Evolutionary conservation across 1,140 invertebrate species (phyloP), one percentile per base, ranked within the genome.

Genomic region (Drosophila guanche): DNA sequence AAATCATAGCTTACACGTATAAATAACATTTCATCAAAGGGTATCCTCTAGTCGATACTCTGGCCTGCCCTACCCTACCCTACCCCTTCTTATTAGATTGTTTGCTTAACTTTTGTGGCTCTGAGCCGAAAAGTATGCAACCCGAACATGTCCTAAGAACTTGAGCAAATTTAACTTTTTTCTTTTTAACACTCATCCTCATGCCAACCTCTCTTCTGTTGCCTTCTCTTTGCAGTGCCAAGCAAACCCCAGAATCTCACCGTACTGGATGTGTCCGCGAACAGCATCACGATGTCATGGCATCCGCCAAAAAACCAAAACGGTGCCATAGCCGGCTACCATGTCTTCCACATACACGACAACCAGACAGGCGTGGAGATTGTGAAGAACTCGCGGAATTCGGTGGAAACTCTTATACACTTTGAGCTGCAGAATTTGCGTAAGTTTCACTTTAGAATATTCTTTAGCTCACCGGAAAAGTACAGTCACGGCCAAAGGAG

Each of bases 211-310:
- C 25, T n/a, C 51, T 23, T 50, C 33, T 46, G 16, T 51, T 25
- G 51, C 51, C 16, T n/a, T 43, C 25, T 16, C 50, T 37, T 93
- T 93, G 10, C 93, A 96, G 96, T 96, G 92, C 96, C 96, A 91
- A 95, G 94, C 90, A 95, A 95, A 89, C 97, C 97, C 52, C 92
- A 94, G 83, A 97, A 97, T 92, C 93, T 98, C 63, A 95, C 94
- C 67, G 93, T 96, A 12, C 92, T 94, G 62, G 94, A 94, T 90
- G 95, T 97, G 43, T 95, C 95, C 54, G 94, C 96, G 63, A 94
- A 94, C 45, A 95, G 95, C 86, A 95, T 97, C 72, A 94, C 95
- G 59, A 92, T 98, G 76, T 94, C 94, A 76, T 98, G 97, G 97
- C 92, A 92, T 79, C 94, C 95, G 91, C 97, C 97, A 41, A 93